A percentile compares a stretch with the other conserved stretches of the same genome.
These are phyloP conservation scores for Helarctos malayanus DNA, from an alignment of 2,797 vertebrate species.

Conservation along the genomic window DNA sequence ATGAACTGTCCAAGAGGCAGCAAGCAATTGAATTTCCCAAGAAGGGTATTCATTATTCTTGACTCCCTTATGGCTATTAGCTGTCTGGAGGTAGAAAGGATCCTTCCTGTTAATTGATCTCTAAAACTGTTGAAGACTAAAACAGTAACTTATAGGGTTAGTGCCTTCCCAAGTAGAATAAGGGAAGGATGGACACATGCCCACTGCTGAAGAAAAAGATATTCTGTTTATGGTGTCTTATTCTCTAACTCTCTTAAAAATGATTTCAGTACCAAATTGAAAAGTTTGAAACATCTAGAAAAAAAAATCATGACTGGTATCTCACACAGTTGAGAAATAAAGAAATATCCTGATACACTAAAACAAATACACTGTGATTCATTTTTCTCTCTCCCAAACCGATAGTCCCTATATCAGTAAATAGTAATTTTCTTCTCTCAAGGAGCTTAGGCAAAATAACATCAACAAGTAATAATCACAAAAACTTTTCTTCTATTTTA, in stretches of 20 bases:
- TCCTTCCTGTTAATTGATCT: background rate
- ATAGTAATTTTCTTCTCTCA: background rate
- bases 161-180: background rate
- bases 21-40: conserved; percentile 12
- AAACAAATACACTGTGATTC: background rate
- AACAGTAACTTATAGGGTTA: background rate
- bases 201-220: background rate
- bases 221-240: background rate
- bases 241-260: background rate
- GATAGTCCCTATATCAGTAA: background rate
- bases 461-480: background rate
- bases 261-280: background rate
- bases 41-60: conserved; percentile 18
- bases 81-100: background rate
- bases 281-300: background rate
- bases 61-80: background rate
- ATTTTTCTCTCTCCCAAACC: background rate
- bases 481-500: background rate
- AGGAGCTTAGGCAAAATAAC: background rate
- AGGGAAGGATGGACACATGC: fast-evolving
- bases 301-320: background rate
- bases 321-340: background rate
- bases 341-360: background rate
- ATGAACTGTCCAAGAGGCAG: background rate
- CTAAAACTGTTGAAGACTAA: background rate